A percentile compares a stretch with the other conserved stretches of the same genome.
These are phyloP conservation scores for Candidula unifasciata DNA, from an alignment of 2,888 invertebrate species.

Conservation along the genomic window DNA sequence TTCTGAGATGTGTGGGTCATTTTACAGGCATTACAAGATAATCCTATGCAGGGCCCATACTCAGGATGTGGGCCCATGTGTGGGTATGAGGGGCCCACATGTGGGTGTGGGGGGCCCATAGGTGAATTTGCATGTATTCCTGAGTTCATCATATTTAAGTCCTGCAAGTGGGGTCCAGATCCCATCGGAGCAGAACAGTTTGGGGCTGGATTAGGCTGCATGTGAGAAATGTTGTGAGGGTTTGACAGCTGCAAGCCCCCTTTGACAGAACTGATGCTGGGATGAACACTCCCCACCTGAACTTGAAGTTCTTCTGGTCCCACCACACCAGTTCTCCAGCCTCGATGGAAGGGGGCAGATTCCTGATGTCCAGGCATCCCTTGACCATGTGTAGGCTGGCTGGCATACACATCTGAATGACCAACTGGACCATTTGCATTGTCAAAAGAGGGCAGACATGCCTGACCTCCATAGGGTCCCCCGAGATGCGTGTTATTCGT, in stretches of 20 bases:
- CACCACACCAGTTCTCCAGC: constrained; percentile 16
- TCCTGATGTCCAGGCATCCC: not conserved
- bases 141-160: constrained; percentile 41
- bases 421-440: constrained; percentile 11
- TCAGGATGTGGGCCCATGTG: constrained; percentile 53
- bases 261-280: constrained; percentile 44
- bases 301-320: constrained; percentile 44
- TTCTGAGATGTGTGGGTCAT: constrained; percentile 11
- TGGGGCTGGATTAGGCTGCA: constrained; percentile 49
- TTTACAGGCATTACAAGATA: constrained; percentile 35
- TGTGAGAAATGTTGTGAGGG: constrained; percentile 47
- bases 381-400: constrained; percentile 21
- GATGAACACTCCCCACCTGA: constrained; percentile 33
- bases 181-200: constrained; percentile 47
- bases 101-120: constrained; percentile 31
- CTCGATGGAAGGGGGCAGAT: constrained; percentile 23
- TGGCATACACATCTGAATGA: constrained; percentile 35
- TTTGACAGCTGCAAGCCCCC: constrained; percentile 33
- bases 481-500: constrained; percentile 10
- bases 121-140: constrained; percentile 3
- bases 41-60: constrained; percentile 40
- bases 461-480: constrained; percentile 25
- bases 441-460: constrained; percentile 33
- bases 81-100: constrained; percentile 32
- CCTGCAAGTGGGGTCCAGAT: constrained; percentile 47